These are phyloP conservation scores for Dendropsophus ebraccatus DNA, from an alignment of 2,113 vertebrate species.

Conservation along the genomic window DNA sequence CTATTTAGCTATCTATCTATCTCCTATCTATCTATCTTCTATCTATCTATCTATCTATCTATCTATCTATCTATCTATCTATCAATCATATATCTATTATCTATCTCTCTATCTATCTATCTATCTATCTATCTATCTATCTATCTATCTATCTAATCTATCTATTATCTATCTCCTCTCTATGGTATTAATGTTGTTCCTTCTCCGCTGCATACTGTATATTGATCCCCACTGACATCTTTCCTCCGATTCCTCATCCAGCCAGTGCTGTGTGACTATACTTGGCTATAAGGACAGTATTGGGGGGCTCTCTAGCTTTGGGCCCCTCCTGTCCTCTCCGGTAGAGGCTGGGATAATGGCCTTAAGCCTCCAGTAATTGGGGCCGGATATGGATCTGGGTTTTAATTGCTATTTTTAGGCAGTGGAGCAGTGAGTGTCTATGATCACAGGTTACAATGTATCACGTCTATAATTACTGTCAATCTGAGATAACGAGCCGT, in stretches of 20 bases:
- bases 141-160: neutral
- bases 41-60: slow-evolving; percentile 8
- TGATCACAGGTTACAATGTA: neutral
- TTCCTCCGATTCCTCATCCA: neutral
- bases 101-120: too few relatives aligned
- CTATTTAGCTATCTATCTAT: too few relatives aligned
- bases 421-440: neutral
- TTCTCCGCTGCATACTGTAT: too few relatives aligned
- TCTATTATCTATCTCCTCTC: too few relatives aligned
- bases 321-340: neutral
- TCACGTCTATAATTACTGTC: slow-evolving; percentile 7
- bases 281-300: neutral
- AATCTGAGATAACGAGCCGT: slow-evolving; percentile 13
- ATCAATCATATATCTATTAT: neutral
- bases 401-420: slow-evolving; percentile 1
- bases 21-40: too few relatives aligned
- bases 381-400: neutral
- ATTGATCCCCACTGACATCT: neutral
- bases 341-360: neutral
- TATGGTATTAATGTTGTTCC: too few relatives aligned
- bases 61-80: slow-evolving; percentile 3
- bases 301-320: too few relatives aligned
- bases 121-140: too few relatives aligned
- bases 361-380: slow-evolving; percentile 1
- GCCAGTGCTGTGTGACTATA: neutral